phyloP scores from a whole-genome alignment of 2,797 vertebrate genomes.

The Okamejei kenojei region DNA sequence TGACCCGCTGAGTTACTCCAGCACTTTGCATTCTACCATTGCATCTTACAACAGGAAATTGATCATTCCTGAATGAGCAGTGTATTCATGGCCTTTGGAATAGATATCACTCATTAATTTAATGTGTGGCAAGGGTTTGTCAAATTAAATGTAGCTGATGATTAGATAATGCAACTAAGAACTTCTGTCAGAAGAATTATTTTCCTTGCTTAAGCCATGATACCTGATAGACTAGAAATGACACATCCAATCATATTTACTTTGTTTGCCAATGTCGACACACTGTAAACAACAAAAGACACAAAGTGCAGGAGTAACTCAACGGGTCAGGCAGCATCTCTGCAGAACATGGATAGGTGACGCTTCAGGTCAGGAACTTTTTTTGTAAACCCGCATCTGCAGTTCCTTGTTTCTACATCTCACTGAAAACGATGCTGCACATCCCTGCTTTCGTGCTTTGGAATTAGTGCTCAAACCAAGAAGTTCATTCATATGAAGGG shows the following conservation, averaged over 20 bases:
- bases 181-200: background rate
- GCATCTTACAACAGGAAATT: background rate
- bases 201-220: background rate
- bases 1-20: no score
- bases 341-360: no score
- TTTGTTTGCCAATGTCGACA: background rate
- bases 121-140: background rate
- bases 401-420: no score
- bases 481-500: background rate
- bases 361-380: no score
- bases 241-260: background rate
- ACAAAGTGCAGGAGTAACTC: no score
- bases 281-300: background rate
- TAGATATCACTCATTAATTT: background rate
- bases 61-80: background rate
- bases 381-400: no score
- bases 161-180: background rate
- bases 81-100: background rate
- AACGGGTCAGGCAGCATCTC: no score
- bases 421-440: background rate
- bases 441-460: background rate
- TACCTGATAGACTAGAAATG: background rate
- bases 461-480: background rate
- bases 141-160: background rate
- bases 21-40: background rate